These are phyloP conservation scores for Drosophila willistoni DNA, from an alignment of 1,140 invertebrate genomes.

Conservation along the genomic window DNA sequence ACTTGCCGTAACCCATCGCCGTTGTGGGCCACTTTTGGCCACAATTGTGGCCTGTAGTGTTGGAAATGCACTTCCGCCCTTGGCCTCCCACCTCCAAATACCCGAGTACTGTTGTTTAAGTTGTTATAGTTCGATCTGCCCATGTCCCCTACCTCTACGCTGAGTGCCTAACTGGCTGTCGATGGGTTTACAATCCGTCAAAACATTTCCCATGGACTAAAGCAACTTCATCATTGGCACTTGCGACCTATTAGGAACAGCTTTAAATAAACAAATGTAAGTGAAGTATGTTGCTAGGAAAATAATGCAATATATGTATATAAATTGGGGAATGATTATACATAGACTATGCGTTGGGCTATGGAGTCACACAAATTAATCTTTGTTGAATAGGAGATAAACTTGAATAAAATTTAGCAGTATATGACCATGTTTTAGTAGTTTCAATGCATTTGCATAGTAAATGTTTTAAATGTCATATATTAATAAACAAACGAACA, in stretches of 20 bases:
- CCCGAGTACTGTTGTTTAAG: conserved; percentile 50
- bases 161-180: conserved; percentile 74
- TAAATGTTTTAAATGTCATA: no score
- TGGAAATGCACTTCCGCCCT: neutral
- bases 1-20: conserved; percentile 37
- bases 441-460: no score
- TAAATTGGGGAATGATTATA: conserved; percentile 23
- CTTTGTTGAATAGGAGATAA: neutral
- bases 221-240: conserved; percentile 57
- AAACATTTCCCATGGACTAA: conserved; percentile 60
- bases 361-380: neutral
- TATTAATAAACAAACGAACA: no score
- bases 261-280: conserved; percentile 52
- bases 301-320: neutral
- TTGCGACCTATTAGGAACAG: conserved; percentile 50
- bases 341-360: neutral
- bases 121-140: conserved; percentile 48
- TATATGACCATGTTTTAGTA: no score
- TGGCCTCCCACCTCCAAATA: conserved; percentile 13
- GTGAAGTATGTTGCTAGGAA: neutral
- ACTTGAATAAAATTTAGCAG: neutral
- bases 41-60: conserved; percentile 59
- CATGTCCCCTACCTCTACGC: conserved; percentile 16
- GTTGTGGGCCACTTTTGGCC: conserved; percentile 68
- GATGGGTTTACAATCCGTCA: conserved; percentile 79